Base-by-base conservation (phyloP, 2,888 invertebrate species). In the Tanytarsus gracilentus region DNA sequence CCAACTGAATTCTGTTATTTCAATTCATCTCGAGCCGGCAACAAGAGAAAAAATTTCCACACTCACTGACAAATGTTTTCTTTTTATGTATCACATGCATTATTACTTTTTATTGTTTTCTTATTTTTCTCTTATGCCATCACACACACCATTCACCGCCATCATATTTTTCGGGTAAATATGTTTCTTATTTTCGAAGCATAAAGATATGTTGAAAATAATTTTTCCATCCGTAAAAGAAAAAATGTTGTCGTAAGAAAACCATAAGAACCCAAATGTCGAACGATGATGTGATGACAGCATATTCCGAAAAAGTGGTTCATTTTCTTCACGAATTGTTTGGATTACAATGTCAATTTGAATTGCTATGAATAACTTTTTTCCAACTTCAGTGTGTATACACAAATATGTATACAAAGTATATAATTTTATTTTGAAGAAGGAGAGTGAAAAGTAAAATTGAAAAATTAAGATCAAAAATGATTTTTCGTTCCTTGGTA, bases 71-170 rank as follows among this genome's bases (percentile, higher is more conserved):
- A 44, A 44, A 51, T 51, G 51, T 51, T 51, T 51, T 51, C 51
- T 23, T 51, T 51, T 51, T 23, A 44, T 44, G 44, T 44, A 44
- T 44, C 51, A n/a, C 39, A 51, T 51, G 51, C 51, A 51, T 51
- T 51, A 51, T 51, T 51, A 51, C 51, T 29, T 51, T 51, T 51
- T 51, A 51, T 51, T 51, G 29, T 51, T 51, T 30, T 29, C 49
- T 49, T 49, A 44, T 11, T 44, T 18, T 11, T 11, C 16, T 44
- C 11, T 44, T 44, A 44, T 16, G 18, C 18, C 18, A 21, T 18
- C 11, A 18, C 27, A 29, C 6, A 29, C 44, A 44, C 44, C 18
- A 18, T 44, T 23, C 7, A n/a, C n/a, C n/a, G n/a, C n/a, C n/a
- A n/a, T n/a, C n/a, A n/a, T 44, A 23, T 40, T 40, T 5, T 40